Base-by-base conservation (phyloP, 2,113 vertebrate genomes). In the Myrmecobius fasciatus region DNA sequence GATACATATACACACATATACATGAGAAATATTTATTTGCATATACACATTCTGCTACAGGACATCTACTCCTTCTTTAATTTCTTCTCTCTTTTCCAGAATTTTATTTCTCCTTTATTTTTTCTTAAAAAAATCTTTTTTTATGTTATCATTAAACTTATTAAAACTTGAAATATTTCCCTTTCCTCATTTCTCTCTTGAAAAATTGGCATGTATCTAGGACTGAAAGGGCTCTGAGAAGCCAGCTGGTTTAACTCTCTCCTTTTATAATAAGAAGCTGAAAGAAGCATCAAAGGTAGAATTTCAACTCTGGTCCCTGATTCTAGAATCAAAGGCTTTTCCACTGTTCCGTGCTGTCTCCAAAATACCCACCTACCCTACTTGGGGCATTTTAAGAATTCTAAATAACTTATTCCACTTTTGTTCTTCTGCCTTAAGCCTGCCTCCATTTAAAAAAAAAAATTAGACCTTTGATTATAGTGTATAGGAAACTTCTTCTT, bases 1-100 rank as follows among this genome's bases (percentile, higher is more conserved):
- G 3, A 60, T 10, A 60, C 31, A 3, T 14, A 14, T 60, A 60
- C n/a, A 10, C 12, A 12, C 10, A 11, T 10, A 60, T 12, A 67
- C 4, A 53, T 25, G 22, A 60, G 8, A 60, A 12, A 67, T 12
- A 67, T 48, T 28, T 94, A 49, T 95, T 96, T 92, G 96, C 94
- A 92, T 90, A 96, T 89, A 51, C 0, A 1, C 89, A 95, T 60
- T 91, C 88, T 52, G 91, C 24, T 10, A 67, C 3, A 31, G 56
- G 49, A 36, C 31, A 20, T 25, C 9, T 25, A 0, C 14, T 52
- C 7, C n/a, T 53, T 88, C 48, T 8, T 67, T 67, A 67, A 67
- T 36, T 3, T 46, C 67, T 92, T n/a, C 0, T 67, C 6, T 94
- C 46, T 53, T 75, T 36, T 67, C 22, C 89, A 51, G 17, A 2